Evolutionary conservation across 2,797 vertebrate genomes (phyloP), one percentile per base, ranked within the genome.

Genomic region (Tachyglossus aculeatus): DNA sequence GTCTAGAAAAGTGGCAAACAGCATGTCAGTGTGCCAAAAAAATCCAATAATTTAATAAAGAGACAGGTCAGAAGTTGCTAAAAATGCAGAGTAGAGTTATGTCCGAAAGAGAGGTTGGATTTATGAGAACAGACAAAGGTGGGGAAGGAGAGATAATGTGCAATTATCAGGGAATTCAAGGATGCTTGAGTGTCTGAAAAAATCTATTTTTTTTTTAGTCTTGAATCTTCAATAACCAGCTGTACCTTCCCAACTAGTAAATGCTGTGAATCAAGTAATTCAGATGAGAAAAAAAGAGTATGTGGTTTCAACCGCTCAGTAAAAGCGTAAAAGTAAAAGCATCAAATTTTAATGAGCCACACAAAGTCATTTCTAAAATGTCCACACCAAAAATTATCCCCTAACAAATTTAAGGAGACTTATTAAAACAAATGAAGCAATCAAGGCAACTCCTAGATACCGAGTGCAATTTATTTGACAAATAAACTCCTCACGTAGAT

Each of bases 271-370:
- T 45, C 74, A 15, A 65, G 67, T 44, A 29, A 47, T 74, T 13
- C 39, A 71, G 32, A 9, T 59, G 67, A 77, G 59, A 2, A 41
- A 41, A 33, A 33, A 79, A 50, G 11, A 39, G 71, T 45, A 38
- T 4, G 6, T 1, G 0, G 0, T 48, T 55, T 41, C 32, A 63
- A 21, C 33, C 65, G 25, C 51, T 31, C 5, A 12, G 10, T 36
- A 5, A 41, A 48, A 44, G 32, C 61, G 38, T 43, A 37, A 37
- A 63, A 44, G 55, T 67, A 7, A 57, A 24, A 12, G 22, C 21
- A 74, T 39, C 40, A 51, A 74, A 33, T 61, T 77, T 40, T 63
- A 78, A 25, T 48, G 43, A 74, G 43, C 4, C 9, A 67, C 38
- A n/a, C 54, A 69, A 24, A 52, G 36, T 2, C 27, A 22, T 25